Conservation (phyloP, 2,888 invertebrate species). For the Halocaridina rubra region DNA sequence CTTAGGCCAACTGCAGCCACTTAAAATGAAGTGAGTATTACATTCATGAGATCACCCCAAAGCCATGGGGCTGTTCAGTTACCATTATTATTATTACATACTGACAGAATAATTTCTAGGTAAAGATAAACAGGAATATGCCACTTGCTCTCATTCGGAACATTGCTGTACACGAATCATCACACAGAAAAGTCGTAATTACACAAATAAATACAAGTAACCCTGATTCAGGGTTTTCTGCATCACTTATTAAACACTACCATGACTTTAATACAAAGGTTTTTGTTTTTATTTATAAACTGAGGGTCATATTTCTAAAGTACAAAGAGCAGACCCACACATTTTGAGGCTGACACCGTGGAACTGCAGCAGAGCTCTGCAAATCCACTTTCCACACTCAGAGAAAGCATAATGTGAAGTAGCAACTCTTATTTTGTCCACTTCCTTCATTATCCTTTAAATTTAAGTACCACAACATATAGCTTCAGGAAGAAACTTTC, state of each 20-base stretch:
- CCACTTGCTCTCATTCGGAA: slow-evolving; percentile 38
- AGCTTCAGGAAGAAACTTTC: too few species aligned
- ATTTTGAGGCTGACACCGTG: not conserved
- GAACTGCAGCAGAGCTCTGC: too few species aligned
- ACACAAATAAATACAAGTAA: slow-evolving; percentile 55
- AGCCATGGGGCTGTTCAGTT: not conserved
- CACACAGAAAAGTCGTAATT: slow-evolving; percentile 43
- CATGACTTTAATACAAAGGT: slow-evolving; percentile 45
- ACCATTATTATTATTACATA: slow-evolving; percentile 2
- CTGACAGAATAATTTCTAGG: slow-evolving; percentile 38
- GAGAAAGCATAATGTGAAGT: too few species aligned
- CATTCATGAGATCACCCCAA: slow-evolving; percentile 57
- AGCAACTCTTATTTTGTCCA: too few species aligned
- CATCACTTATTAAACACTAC: slow-evolving; percentile 28
- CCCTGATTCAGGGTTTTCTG: slow-evolving; percentile 54
- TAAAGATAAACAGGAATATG: slow-evolving; percentile 20
- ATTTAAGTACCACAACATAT: too few species aligned
- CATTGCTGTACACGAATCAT: slow-evolving; percentile 46
- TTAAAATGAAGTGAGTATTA: slow-evolving; percentile 22
- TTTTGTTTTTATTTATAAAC: not conserved
- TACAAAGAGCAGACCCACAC: not conserved
- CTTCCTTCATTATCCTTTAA: too few species aligned
- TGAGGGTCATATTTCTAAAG: not conserved
- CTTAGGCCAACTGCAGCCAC: not conserved
- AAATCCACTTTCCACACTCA: too few species aligned